phyloP scores from a whole-genome alignment of 2,888 invertebrate species.

The Strigamia maritima region DNA sequence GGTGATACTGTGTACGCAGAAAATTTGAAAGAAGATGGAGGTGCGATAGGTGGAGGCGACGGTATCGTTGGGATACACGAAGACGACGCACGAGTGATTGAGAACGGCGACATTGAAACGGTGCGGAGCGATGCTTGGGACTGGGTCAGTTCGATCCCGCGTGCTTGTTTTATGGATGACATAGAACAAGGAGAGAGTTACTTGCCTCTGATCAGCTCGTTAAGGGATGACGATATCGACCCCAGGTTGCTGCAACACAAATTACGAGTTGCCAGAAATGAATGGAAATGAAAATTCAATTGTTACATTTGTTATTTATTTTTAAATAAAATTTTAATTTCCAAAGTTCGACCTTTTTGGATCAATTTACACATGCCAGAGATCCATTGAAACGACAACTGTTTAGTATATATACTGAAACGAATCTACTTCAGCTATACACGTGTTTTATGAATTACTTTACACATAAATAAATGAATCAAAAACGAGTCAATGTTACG shows the following conservation, averaged over 20 bases:
- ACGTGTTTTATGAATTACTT: background rate
- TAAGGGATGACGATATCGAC: background rate
- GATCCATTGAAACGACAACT: no score
- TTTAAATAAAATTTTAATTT: background rate
- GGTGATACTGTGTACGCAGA: background rate
- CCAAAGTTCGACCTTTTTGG: background rate
- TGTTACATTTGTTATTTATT: background rate
- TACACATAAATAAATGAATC: background rate
- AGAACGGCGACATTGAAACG: background rate
- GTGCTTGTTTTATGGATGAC: background rate
- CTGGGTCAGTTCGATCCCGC: background rate
- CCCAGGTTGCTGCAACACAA: background rate
- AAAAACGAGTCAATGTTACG: background rate
- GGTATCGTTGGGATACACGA: background rate
- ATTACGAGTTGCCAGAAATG: background rate
- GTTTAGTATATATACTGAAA: background rate
- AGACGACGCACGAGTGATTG: background rate
- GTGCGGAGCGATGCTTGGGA: background rate
- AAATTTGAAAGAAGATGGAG: background rate
- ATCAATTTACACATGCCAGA: background rate
- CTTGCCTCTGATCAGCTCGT: background rate
- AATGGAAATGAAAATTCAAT: background rate
- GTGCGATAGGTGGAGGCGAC: background rate
- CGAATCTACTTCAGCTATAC: background rate
- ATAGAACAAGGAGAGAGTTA: background rate